Evolutionary conservation across 2,888 invertebrate species (phyloP).

Genomic region (Notocelia uddmanniana): DNA sequence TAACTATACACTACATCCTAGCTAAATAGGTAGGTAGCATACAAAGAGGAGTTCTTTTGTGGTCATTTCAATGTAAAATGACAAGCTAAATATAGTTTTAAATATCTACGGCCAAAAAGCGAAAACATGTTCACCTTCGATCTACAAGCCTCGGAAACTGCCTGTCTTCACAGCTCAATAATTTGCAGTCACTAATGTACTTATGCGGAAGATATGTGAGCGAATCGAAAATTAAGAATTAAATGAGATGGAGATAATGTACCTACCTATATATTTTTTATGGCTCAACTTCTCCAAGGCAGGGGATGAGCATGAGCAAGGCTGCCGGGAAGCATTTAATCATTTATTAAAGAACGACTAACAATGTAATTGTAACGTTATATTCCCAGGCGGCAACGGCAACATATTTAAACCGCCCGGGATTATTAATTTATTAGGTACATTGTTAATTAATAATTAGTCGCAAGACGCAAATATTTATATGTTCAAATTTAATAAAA

Average conservation of each 20-base stretch:
- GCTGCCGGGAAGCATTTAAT: too few species aligned
- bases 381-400: too few species aligned
- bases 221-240: neutral
- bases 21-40: neutral
- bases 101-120: conserved; percentile 9
- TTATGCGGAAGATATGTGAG: neutral
- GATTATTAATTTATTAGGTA: too few species aligned
- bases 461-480: too few species aligned
- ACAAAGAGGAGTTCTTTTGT: neutral
- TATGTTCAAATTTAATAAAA: too few species aligned
- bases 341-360: too few species aligned
- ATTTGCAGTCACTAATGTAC: neutral
- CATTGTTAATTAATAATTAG: too few species aligned
- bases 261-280: neutral
- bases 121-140: conserved; percentile 38
- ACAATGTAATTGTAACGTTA: too few species aligned
- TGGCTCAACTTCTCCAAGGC: too few species aligned
- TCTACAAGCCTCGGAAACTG: conserved; percentile 22
- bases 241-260: neutral
- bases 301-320: too few species aligned
- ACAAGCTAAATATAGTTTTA: conserved; percentile 1
- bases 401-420: too few species aligned
- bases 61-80: neutral
- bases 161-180: neutral
- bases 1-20: too few species aligned